A percentile compares a stretch with the other conserved stretches of the same genome.
Conservation (phyloP, 2,113 vertebrate species). For the Pontoporia blainvillei region DNA sequence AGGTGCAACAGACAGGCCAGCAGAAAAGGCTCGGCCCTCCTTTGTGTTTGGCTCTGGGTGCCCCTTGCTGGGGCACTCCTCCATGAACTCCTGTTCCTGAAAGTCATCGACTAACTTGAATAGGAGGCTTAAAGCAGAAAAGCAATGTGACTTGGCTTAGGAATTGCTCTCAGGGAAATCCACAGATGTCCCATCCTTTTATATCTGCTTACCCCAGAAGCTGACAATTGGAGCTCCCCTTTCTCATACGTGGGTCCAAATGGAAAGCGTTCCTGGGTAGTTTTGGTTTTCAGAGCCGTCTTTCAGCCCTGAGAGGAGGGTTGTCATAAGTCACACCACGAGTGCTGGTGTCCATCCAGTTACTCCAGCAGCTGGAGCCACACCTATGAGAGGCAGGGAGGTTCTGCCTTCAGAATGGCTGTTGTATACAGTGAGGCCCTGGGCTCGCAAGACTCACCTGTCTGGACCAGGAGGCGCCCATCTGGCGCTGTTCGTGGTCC, state of each 20-base stretch:
- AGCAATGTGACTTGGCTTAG: neutral
- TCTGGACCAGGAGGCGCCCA: fast-evolving
- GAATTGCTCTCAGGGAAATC: neutral
- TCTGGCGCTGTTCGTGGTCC: conserved; percentile 43
- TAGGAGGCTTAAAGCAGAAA: neutral
- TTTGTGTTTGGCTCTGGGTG: neutral
- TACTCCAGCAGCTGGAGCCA: neutral
- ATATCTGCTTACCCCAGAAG: neutral
- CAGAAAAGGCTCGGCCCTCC: neutral
- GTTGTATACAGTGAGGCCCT: neutral
- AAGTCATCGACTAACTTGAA: neutral
- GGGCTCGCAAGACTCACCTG: neutral
- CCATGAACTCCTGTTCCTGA: neutral
- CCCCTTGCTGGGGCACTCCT: neutral
- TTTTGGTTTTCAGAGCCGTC: neutral
- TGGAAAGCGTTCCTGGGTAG: neutral
- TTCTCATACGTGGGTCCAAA: neutral
- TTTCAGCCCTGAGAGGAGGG: neutral
- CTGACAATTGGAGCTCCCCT: neutral
- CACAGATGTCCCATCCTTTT: neutral
- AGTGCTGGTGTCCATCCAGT: neutral
- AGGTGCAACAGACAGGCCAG: neutral
- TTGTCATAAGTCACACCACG: neutral
- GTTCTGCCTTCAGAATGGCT: neutral
- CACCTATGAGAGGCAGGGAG: neutral